A percentile compares a stretch with the other conserved stretches of the same genome.
Evolutionary conservation across 2,888 invertebrate genomes (phyloP).

Genomic region (Melanostoma scalare): DNA sequence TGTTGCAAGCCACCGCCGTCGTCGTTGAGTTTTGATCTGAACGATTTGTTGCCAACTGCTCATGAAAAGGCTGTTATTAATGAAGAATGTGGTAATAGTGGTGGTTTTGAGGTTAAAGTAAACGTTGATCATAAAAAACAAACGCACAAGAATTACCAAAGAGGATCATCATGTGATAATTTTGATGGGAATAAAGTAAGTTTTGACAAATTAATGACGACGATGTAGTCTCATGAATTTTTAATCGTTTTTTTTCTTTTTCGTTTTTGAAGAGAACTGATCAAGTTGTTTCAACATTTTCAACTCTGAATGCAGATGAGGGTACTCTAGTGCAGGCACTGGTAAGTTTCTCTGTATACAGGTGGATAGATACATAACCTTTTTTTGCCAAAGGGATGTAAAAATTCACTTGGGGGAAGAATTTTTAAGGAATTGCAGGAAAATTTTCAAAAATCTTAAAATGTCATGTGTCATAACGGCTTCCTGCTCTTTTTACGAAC

Average conservation of each 20-base stretch:
- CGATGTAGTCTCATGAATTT: neutral
- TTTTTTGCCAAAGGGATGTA: no score
- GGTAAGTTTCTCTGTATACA: constrained; percentile 68
- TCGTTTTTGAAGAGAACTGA: constrained; percentile 74
- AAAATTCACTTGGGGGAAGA: no score
- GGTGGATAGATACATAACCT: no score
- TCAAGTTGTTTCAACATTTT: constrained; percentile 77
- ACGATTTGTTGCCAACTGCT: constrained; percentile 51
- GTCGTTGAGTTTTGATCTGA: constrained; percentile 71
- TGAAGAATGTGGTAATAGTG: neutral
- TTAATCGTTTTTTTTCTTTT: neutral
- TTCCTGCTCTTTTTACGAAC: no score
- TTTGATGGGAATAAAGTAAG: constrained; percentile 76
- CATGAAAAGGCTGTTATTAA: constrained; percentile 25
- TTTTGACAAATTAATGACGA: neutral
- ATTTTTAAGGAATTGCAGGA: no score
- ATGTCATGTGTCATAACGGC: no score
- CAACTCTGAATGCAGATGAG: constrained; percentile 79
- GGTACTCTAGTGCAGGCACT: constrained; percentile 80
- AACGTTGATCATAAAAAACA: constrained; percentile 26
- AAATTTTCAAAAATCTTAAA: no score
- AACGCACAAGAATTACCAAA: constrained; percentile 75
- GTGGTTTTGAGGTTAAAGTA: neutral
- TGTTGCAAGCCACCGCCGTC: constrained; percentile 62
- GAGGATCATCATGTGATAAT: constrained; percentile 78